These are phyloP conservation scores for Automeris io DNA, from an alignment of 2,888 invertebrate species.

Conservation along the genomic window DNA sequence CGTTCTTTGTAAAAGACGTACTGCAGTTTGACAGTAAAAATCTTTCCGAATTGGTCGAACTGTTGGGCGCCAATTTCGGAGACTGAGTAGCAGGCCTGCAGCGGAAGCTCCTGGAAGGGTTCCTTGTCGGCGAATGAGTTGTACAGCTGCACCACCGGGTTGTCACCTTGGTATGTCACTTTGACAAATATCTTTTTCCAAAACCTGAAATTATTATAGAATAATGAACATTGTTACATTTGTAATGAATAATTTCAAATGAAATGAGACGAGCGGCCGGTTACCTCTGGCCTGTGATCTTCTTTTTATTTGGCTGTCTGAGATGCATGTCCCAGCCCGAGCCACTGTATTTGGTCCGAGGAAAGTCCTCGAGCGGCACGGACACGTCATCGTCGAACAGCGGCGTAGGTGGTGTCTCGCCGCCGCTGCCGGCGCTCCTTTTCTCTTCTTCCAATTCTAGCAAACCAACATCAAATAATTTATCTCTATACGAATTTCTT, in stretches of 20 bases:
- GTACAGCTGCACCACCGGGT: constrained; percentile 90
- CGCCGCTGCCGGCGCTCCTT: constrained; percentile 37
- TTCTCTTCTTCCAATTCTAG: constrained; percentile 21
- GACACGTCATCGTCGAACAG: constrained; percentile 96
- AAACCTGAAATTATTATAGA: constrained; percentile 77
- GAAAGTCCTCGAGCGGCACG: constrained; percentile 93
- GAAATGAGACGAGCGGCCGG: neutral
- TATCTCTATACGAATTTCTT: too few relatives aligned
- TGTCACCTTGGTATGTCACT: constrained; percentile 86
- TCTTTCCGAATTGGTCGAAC: constrained; percentile 99
- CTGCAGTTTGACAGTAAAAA: constrained; percentile 97
- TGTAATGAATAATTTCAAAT: neutral
- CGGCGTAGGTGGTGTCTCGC: constrained; percentile 93
- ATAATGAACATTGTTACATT: neutral
- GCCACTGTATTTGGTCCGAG: constrained; percentile 84
- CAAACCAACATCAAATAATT: constrained; percentile 4
- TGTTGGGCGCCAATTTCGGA: constrained; percentile 97
- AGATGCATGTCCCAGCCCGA: constrained; percentile 98
- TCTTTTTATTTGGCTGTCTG: constrained; percentile 97
- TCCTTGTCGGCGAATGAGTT: constrained; percentile 91
- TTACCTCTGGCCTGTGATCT: constrained; percentile 90
- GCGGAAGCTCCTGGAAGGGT: constrained; percentile 95
- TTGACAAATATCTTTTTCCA: constrained; percentile 98
- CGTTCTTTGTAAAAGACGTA: constrained; percentile 99
- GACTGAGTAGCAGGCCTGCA: constrained; percentile 96